Evolutionary conservation across 92 coral and sea anemone genomes (phyloP), one percentile per base, ranked within the genome.

Genomic region (Epizoanthus stellaris): DNA sequence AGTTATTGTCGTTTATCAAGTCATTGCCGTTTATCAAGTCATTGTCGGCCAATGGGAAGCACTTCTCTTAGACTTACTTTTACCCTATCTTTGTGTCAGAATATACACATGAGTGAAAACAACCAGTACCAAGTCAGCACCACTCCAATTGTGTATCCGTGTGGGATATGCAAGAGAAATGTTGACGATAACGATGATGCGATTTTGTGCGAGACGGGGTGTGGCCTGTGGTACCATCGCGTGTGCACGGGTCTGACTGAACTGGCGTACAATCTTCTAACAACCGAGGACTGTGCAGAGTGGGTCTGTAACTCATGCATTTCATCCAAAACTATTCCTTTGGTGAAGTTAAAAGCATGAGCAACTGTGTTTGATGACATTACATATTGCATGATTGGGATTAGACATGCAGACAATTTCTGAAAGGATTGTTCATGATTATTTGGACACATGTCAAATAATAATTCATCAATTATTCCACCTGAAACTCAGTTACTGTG

Each of bases 301-400:
- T 97, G 99, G 99, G 99, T 97, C 38, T 97, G 99, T 70, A 93
- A 97, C 80, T 59, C 90, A 19, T 97, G 99, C 76, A 97, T 97
- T 25, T 89, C 95, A 63, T 89, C 93, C 17, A 94, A 97, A 84
- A 97, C 90, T 75, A 89, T 97, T 84, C 99, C 99, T 61, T 85
- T 93, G 52, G 98, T 97, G 57, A 97, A 94, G 82, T 75, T 97
- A 80, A 93, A 84, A 63, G 91, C 95, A 64, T 95, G 85, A 89
- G 9, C 15, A 72, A 8, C 56, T 8, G 56, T 8, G 56, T 49
- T 49, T 12, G 11, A 2, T 49, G 14, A 1, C 56, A 8, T 11
- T 49, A 49, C 56, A 6, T 49, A 49, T 13, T 49, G 56, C 3
- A 8, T 49, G 56, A 10, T 49, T 49, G 56, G 56, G 14, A 49